phyloP scores from a whole-genome alignment of 1,140 invertebrate genomes.

The Melitaea cinxia region DNA sequence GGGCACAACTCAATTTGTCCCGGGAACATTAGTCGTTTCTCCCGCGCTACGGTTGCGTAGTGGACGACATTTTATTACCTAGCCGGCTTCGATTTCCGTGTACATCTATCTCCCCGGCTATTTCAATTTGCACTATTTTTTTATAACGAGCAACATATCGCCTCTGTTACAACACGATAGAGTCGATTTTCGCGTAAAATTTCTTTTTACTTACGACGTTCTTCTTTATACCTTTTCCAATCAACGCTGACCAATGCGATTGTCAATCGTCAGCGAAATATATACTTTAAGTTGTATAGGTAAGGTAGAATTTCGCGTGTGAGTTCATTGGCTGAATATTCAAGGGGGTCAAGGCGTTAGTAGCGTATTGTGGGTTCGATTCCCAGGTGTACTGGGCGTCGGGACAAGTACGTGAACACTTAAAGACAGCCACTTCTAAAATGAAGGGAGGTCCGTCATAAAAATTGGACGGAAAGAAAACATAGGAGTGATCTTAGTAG shows the following conservation, averaged over 20 bases:
- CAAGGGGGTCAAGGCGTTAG: conserved; percentile 71
- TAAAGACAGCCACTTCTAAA: conserved; percentile 74
- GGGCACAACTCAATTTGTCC: conserved; percentile 76
- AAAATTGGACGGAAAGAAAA: conserved; percentile 69
- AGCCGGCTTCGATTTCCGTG: conserved; percentile 59
- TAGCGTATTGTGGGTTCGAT: conserved; percentile 74
- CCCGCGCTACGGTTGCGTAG: conserved; percentile 67
- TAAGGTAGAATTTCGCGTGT: conserved; percentile 44
- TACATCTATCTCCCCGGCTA: conserved; percentile 42
- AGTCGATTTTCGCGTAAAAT: conserved; percentile 38
- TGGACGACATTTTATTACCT: conserved; percentile 62
- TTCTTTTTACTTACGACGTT: conserved; percentile 46
- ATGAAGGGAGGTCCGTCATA: conserved; percentile 78
- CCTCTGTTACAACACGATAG: conserved; percentile 26
- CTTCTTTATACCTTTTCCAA: conserved; percentile 45
- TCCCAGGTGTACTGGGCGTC: conserved; percentile 74
- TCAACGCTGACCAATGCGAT: conserved; percentile 67
- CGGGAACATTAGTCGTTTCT: conserved; percentile 74
- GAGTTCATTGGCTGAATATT: conserved; percentile 25
- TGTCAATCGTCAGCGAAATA: conserved; percentile 22
- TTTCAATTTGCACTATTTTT: conserved; percentile 70
- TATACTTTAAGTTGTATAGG: conserved; percentile 24
- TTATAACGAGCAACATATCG: neutral
- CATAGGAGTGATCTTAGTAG: conserved; percentile 43
- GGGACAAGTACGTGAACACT: conserved; percentile 72